Evolutionary conservation across 2,888 invertebrate genomes (phyloP), one percentile per base, ranked within the genome.

Genomic region (Synergus itoensis): DNA sequence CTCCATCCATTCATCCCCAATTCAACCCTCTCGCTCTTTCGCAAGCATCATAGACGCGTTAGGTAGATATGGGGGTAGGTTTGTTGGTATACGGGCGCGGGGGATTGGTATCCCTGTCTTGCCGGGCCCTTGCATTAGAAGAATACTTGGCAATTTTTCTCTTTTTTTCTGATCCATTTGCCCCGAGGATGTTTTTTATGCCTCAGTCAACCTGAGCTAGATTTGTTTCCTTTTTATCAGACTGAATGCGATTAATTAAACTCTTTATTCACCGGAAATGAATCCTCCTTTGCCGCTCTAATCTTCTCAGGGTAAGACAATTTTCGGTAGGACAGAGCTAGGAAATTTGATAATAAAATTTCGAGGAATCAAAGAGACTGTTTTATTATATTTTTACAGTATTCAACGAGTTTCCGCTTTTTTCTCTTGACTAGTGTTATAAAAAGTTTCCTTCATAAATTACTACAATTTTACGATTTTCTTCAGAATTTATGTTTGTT

Each of bases 11-110:
- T 48, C 67, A 45, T 48, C 73, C 53, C 28, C 48, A 16, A 16
- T 73, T 73, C 73, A 36, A n/a, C 48, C 73, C 73, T 73, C 73
- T 73, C 53, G 28, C 73, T 73, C 73, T n/a, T 73, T 53, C 73
- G 53, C 73, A n/a, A 73, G 73, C 36, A 73, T 73, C 73, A 73
- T 73, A 73, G 73, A 73, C 73, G 48, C 73, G 73, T 73, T 53
- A 53, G 69, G 48, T 69, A 48, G 28, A 69, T 48, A 48, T 48
- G 69, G 48, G 45, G 69, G 69, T 43, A 43, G 43, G 64, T 69
- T 48, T 73, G 48, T 73, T 73, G 73, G 48, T 73, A 73, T 73
- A 53, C 28, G 73, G 36, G 45, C 36, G n/a, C 16, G 45, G 67
- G 18, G 67, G 21, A 67, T 21, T 67, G 48, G 69, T 69, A 69